Conservation (phyloP, 2,888 invertebrate genomes). For the Trichogramma evanescens region DNA sequence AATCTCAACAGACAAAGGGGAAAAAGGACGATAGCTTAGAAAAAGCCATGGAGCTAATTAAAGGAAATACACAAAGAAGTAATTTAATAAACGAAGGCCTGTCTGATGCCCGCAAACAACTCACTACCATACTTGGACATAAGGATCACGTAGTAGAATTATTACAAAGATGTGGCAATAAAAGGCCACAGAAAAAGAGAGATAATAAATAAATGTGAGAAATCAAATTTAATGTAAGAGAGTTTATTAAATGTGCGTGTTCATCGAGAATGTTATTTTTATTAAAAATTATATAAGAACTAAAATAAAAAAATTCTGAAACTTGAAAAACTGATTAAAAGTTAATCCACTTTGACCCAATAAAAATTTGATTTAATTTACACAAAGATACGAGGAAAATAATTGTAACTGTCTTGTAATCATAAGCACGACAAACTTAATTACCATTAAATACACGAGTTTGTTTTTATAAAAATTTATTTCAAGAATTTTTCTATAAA, state of each 20-base stretch:
- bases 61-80: conserved; percentile 93
- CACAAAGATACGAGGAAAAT: neutral
- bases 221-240: conserved; percentile 1
- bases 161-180: conserved; percentile 83
- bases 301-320: conserved; percentile 20
- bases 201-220: conserved; percentile 49
- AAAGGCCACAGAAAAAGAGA: conserved; percentile 86
- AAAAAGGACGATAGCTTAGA: conserved; percentile 41
- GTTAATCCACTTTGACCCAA: neutral
- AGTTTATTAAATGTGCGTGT: neutral
- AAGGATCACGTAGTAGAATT: conserved; percentile 84
- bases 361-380: conserved; percentile 3
- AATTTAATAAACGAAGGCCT: conserved; percentile 89
- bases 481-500: too few relatives aligned
- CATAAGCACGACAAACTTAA: too few relatives aligned
- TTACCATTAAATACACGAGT: neutral
- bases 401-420: too few relatives aligned
- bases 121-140: conserved; percentile 86
- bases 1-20: conserved; percentile 36
- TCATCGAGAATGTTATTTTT: conserved; percentile 20
- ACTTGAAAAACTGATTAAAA: conserved; percentile 13
- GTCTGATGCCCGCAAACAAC: conserved; percentile 78
- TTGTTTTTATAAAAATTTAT: neutral
- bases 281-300: conserved; percentile 21
- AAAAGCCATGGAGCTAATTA: conserved; percentile 45